Conservation (phyloP, 2,888 invertebrate species). For the Tiliacea citrago region DNA sequence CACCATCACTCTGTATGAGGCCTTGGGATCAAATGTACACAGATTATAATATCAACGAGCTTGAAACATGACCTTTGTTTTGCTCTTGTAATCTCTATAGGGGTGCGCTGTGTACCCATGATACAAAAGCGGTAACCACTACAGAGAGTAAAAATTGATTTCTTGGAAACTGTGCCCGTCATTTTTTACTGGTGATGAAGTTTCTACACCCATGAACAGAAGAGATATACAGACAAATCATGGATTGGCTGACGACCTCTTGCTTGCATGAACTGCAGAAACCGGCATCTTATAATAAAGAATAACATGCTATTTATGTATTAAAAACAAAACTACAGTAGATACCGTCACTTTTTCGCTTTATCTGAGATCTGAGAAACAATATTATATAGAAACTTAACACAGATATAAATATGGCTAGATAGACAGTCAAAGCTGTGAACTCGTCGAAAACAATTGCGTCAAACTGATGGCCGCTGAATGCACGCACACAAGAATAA, state of each 20-base stretch:
- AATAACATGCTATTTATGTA: no score
- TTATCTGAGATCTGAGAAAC: neutral
- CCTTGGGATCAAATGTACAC: slow-evolving; percentile 38
- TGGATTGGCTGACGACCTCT: neutral
- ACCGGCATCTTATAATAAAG: no score
- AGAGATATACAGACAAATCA: neutral
- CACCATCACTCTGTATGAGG: neutral
- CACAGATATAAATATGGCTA: no score
- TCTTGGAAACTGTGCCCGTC: neutral
- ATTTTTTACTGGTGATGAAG: neutral
- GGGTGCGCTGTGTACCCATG: slow-evolving; percentile 14
- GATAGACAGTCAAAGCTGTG: no score
- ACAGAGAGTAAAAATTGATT: neutral
- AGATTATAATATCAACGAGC: slow-evolving; percentile 43
- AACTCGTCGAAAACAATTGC: no score
- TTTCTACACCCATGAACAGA: neutral
- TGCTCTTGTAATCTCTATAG: slow-evolving; percentile 20
- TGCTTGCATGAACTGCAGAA: neutral
- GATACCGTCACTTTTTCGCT: no score
- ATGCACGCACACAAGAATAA: no score
- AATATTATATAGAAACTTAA: neutral
- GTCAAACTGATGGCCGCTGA: no score
- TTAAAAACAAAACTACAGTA: no score
- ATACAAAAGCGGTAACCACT: neutral
- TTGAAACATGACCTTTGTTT: slow-evolving; percentile 29